A percentile compares a stretch with the other conserved stretches of the same genome.
These are phyloP conservation scores for Scaptomyza graminum DNA, from an alignment of 1,140 invertebrate species.

Conservation along the genomic window DNA sequence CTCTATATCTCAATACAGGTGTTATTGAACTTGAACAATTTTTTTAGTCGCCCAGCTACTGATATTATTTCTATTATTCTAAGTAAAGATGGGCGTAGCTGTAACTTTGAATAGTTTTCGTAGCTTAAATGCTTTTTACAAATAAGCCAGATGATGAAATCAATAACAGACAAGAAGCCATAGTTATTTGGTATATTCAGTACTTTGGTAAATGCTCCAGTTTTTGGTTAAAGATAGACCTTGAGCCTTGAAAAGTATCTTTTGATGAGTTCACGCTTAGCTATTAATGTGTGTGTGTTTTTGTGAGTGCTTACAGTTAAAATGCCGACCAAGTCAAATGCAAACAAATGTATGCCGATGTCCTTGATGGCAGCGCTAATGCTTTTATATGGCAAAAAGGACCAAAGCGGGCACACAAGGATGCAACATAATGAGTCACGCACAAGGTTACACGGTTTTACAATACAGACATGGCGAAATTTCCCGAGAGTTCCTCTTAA, in stretches of 20 bases:
- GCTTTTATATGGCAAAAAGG: constrained; percentile 51
- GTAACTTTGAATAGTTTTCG: no score
- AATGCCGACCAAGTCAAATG: constrained; percentile 67
- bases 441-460: constrained; percentile 67
- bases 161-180: neutral
- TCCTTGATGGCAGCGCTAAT: constrained; percentile 72
- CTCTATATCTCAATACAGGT: no score
- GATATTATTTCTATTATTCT: no score
- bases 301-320: constrained; percentile 32
- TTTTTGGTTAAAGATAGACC: constrained; percentile 17
- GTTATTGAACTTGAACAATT: no score
- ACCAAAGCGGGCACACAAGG: constrained; percentile 11
- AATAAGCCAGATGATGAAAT: neutral
- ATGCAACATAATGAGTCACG: constrained; percentile 9
- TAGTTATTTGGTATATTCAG: neutral
- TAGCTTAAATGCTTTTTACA: no score
- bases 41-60: no score
- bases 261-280: constrained; percentile 27
- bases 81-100: no score
- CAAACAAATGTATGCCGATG: constrained; percentile 51
- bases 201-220: constrained; percentile 9
- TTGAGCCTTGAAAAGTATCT: constrained; percentile 38
- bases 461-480: constrained; percentile 54
- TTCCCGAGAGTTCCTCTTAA: constrained; percentile 65
- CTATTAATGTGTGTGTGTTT: constrained; percentile 45